phyloP scores from a whole-genome alignment of 2,797 vertebrate genomes.

The Scomberomorus guttatus region DNA sequence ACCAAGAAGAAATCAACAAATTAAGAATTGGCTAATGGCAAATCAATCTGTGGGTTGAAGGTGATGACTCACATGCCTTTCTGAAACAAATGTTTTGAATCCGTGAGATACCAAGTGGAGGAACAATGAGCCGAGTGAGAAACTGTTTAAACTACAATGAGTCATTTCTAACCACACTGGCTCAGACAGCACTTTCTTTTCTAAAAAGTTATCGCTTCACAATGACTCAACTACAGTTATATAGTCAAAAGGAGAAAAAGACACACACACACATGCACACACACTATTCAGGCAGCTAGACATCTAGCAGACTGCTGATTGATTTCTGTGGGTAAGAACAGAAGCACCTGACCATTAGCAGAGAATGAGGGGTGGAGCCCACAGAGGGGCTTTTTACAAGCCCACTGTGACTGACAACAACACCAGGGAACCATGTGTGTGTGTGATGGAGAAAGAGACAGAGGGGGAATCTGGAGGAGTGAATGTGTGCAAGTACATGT shows the following conservation, averaged over 20 bases:
- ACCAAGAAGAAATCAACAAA: constrained; percentile 42
- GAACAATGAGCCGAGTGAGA: constrained; percentile 19
- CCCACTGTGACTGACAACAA: constrained; percentile 68
- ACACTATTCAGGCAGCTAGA: constrained; percentile 50
- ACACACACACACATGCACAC: constrained; percentile 13
- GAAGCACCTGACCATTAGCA: constrained; percentile 73
- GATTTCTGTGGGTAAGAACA: constrained; percentile 68
- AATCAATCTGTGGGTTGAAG: constrained; percentile 28
- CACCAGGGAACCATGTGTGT: constrained; percentile 44
- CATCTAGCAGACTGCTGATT: constrained; percentile 73
- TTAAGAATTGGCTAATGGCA: constrained; percentile 1
- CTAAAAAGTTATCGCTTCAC: constrained; percentile 30
- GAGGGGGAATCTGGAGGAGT: constrained; percentile 37
- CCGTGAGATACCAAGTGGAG: constrained; percentile 17
- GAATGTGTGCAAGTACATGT: constrained; percentile 22
- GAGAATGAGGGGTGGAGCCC: constrained; percentile 55
- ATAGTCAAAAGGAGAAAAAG: constrained; percentile 36
- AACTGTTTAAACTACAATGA: constrained; percentile 49
- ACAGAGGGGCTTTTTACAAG: constrained; percentile 65
- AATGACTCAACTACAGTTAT: constrained; percentile 55
- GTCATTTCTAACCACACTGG: constrained; percentile 45
- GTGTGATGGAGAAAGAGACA: constrained; percentile 5
- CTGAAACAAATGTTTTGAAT: constrained; percentile 28
- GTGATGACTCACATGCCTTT: constrained; percentile 52
- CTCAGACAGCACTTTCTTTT: constrained; percentile 46